phyloP scores from a whole-genome alignment of 2,797 vertebrate species.

The Basileuterus tristriatus region DNA sequence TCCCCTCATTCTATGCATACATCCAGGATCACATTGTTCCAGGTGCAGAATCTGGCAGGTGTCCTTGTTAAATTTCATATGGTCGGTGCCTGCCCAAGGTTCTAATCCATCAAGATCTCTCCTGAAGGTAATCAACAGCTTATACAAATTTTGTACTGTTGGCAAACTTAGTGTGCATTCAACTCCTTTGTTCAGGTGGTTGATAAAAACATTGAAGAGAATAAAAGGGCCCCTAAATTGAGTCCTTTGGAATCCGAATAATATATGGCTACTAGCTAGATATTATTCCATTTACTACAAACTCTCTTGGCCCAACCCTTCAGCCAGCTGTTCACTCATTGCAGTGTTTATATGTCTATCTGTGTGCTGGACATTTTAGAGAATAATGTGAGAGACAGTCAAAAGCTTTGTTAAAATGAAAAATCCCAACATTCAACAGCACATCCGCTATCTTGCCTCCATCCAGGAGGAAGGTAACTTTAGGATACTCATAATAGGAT shows the following conservation, averaged over 20 bases:
- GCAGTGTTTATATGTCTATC: neutral
- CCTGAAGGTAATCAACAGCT: neutral
- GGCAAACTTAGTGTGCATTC: neutral
- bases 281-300: neutral
- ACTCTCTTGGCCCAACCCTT: neutral
- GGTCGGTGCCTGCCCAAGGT: neutral
- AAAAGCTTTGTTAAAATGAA: neutral
- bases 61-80: neutral
- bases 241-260: neutral
- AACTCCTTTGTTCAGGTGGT: neutral
- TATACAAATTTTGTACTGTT: neutral
- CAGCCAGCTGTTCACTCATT: neutral
- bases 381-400: neutral
- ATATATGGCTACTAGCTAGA: neutral
- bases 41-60: neutral
- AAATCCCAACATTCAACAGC: fast-evolving
- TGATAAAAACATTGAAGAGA: neutral
- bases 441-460: neutral
- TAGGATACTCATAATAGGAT: neutral
- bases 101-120: neutral
- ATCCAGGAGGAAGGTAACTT: neutral
- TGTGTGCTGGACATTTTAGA: neutral
- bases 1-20: neutral
- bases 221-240: neutral
- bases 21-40: neutral